Percentiles rank a stretch among this genome's conserved stretches.
These are phyloP conservation scores for Odontocolon sp. DNA, from an alignment of 2,888 invertebrate species.

Conservation along the genomic window DNA sequence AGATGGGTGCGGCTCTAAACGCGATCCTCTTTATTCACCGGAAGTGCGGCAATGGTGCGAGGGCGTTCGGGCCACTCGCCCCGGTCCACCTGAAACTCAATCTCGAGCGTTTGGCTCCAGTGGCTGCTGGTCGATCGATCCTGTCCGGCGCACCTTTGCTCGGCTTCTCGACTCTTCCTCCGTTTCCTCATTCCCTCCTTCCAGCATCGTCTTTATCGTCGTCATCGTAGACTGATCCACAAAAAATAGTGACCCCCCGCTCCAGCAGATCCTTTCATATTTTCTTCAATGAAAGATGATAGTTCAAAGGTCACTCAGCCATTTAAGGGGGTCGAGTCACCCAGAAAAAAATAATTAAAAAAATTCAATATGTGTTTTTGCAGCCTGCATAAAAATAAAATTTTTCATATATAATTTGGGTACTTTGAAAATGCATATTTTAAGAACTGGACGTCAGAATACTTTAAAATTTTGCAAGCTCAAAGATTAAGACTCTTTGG, in stretches of 20 bases:
- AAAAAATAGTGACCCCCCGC: too few relatives aligned
- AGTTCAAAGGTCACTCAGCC: not conserved
- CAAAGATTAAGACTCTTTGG: too few relatives aligned
- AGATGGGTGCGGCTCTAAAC: constrained; percentile 28
- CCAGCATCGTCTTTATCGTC: not conserved
- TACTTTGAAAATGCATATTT: too few relatives aligned
- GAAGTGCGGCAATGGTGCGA: constrained; percentile 6
- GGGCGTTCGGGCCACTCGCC: not conserved
- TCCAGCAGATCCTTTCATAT: not conserved
- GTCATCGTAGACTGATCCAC: not conserved
- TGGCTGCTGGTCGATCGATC: constrained; percentile 55
- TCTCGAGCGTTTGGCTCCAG: constrained; percentile 54
- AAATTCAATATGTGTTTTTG: too few relatives aligned
- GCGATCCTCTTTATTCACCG: constrained; percentile 12
- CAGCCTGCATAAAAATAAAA: not conserved
- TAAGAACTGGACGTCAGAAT: too few relatives aligned
- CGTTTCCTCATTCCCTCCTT: not conserved
- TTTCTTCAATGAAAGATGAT: not conserved
- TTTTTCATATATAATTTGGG: too few relatives aligned
- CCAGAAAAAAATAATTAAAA: too few relatives aligned
- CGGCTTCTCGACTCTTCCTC: constrained; percentile 13
- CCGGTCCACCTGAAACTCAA: constrained; percentile 52
- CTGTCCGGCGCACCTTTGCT: constrained; percentile 53
- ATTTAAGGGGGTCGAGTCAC: too few relatives aligned
- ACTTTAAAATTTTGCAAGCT: too few relatives aligned